Conservation (phyloP, 2,888 invertebrate genomes). For the Scaptomyza cyrtandrae region DNA sequence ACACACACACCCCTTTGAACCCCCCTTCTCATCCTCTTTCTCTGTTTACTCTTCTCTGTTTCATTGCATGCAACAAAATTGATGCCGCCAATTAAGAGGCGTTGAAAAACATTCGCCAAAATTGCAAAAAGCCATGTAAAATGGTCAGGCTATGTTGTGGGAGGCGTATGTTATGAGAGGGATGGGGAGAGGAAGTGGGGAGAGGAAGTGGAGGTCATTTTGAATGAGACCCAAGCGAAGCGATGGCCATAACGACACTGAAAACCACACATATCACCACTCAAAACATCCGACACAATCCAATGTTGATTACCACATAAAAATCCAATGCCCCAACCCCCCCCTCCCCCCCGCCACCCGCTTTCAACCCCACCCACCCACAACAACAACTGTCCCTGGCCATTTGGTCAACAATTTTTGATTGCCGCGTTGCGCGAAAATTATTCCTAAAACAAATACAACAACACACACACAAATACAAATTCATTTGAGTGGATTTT, state of each 20-base stretch:
- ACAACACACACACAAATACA: conserved; percentile 61
- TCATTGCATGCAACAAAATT: conserved; percentile 46
- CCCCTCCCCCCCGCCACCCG: background rate
- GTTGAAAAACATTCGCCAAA: conserved; percentile 69
- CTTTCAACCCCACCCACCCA: background rate
- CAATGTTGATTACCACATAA: conserved; percentile 78
- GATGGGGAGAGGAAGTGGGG: background rate
- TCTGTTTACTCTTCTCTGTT: too few relatives aligned
- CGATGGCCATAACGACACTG: conserved; percentile 42
- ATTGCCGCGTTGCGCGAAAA: conserved; percentile 67
- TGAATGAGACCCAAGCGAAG: conserved; percentile 11
- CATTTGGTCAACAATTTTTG: conserved; percentile 75
- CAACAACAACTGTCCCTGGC: background rate
- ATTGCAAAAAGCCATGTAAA: conserved; percentile 35
- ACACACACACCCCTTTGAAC: background rate
- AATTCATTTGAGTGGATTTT: conserved; percentile 80
- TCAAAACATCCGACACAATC: conserved; percentile 76
- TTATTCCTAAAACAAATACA: conserved; percentile 74
- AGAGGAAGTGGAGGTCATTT: background rate
- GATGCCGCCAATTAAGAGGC: conserved; percentile 79
- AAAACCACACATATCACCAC: conserved; percentile 73
- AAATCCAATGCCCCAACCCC: conserved; percentile 53
- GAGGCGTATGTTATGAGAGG: background rate
- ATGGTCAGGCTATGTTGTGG: conserved; percentile 1
- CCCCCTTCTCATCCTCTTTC: background rate